These are phyloP conservation scores for Drosophila mimetica DNA, from an alignment of 2,888 invertebrate genomes.

Conservation along the genomic window DNA sequence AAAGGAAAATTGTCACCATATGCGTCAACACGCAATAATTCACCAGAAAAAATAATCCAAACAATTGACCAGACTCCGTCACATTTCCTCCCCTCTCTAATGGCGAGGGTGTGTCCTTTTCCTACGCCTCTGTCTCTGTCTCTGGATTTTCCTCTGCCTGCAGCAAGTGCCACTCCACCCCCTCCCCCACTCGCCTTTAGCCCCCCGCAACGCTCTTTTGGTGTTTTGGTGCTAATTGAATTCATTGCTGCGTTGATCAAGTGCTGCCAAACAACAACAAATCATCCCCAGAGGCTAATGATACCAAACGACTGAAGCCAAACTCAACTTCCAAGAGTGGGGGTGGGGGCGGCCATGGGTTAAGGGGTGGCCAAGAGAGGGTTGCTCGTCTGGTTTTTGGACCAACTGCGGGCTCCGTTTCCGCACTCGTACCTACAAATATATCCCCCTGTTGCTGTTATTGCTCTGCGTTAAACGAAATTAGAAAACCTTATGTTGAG, in stretches of 20 bases:
- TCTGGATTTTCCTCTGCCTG: slow-evolving; percentile 41
- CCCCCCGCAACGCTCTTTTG: slow-evolving; percentile 42
- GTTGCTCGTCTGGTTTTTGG: slow-evolving; percentile 20
- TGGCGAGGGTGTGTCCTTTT: slow-evolving; percentile 74
- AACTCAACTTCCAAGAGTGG: slow-evolving; percentile 14
- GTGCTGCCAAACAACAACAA: slow-evolving; percentile 79
- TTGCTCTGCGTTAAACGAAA: slow-evolving; percentile 70
- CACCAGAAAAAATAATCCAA: slow-evolving; percentile 84
- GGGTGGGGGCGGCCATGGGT: slow-evolving; percentile 10
- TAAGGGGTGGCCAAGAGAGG: slow-evolving; percentile 19
- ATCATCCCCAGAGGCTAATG: slow-evolving; percentile 79
- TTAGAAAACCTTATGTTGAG: slow-evolving; percentile 81
- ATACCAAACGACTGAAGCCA: slow-evolving; percentile 70
- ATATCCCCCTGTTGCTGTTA: slow-evolving; percentile 12
- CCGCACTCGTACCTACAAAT: neutral
- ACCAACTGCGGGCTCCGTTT: slow-evolving; percentile 24
- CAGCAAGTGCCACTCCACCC: slow-evolving; percentile 61
- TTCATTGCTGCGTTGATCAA: slow-evolving; percentile 80
- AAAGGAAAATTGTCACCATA: slow-evolving; percentile 82
- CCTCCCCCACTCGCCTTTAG: neutral
- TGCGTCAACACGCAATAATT: slow-evolving; percentile 85
- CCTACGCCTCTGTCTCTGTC: slow-evolving; percentile 37
- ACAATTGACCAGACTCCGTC: slow-evolving; percentile 82
- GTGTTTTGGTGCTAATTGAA: slow-evolving; percentile 80
- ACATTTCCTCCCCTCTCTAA: slow-evolving; percentile 54